Percentiles rank a stretch among this genome's conserved stretches.
Evolutionary conservation across 2,888 invertebrate species (phyloP).

Genomic region (Dorcus hopei): DNA sequence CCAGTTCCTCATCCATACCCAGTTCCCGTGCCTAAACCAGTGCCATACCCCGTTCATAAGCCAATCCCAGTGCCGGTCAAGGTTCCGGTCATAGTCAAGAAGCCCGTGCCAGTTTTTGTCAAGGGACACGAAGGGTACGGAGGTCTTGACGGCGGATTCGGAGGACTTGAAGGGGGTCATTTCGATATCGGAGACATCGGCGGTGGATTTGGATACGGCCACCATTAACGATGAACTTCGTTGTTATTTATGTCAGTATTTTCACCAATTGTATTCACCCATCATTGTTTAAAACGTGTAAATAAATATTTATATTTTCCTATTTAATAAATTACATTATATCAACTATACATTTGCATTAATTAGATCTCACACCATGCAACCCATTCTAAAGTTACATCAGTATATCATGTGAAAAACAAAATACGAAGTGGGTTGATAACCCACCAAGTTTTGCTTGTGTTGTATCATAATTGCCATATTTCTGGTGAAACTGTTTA

Average conservation of each 20-base stretch:
- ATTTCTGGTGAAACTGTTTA: too few relatives aligned
- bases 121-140: conserved; percentile 27
- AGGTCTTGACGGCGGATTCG: conserved; percentile 14
- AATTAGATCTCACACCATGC: too few relatives aligned
- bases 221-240: conserved; percentile 19
- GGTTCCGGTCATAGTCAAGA: conserved; percentile 48
- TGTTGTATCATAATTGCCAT: too few relatives aligned
- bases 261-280: conserved; percentile 10
- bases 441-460: too few relatives aligned
- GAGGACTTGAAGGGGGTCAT: conserved; percentile 17
- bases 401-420: too few relatives aligned
- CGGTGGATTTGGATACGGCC: conserved; percentile 29
- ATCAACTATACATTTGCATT: conserved; percentile 1
- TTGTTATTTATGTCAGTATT: conserved; percentile 18
- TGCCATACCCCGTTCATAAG: conserved; percentile 46
- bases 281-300: conserved; percentile 13
- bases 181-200: conserved; percentile 25
- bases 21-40: conserved; percentile 33
- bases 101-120: conserved; percentile 33
- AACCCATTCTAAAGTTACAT: too few relatives aligned
- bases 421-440: too few relatives aligned
- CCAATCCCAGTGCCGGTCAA: conserved; percentile 49
- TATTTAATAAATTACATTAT: conserved; percentile 10
- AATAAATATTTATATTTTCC: conserved; percentile 18
- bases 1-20: conserved; percentile 37